Conservation (phyloP, 2,113 vertebrate species). For the Sinocyclocheilus rhinocerous region DNA sequence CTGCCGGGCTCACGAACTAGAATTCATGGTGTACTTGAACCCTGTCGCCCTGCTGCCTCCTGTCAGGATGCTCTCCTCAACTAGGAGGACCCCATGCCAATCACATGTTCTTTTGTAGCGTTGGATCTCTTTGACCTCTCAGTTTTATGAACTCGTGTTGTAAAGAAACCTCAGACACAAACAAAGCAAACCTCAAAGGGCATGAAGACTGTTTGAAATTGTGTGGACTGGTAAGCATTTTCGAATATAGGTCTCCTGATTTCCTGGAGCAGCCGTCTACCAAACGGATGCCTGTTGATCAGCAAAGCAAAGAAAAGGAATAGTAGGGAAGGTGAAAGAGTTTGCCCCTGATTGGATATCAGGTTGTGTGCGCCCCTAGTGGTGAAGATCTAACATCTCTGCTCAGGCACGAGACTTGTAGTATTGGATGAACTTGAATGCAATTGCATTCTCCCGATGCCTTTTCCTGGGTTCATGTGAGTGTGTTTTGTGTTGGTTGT, state of each 20-base stretch:
- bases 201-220: conserved; percentile 31
- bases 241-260: neutral
- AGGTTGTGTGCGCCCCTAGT: conserved; percentile 37
- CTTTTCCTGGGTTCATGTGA: conserved; percentile 51
- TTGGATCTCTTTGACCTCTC: conserved; percentile 44
- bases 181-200: conserved; percentile 72
- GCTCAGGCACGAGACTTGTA: conserved; percentile 41
- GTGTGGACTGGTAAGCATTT: neutral
- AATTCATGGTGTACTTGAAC: conserved; percentile 56
- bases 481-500: conserved; percentile 48
- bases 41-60: conserved; percentile 70
- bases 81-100: conserved; percentile 43
- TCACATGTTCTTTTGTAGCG: conserved; percentile 38
- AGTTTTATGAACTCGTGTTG: conserved; percentile 60
- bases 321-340: conserved; percentile 14
- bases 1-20: conserved; percentile 45
- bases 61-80: conserved; percentile 49
- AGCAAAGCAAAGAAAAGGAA: neutral
- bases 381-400: conserved; percentile 32
- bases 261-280: conserved; percentile 12
- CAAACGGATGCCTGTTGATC: conserved; percentile 13
- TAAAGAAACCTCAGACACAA: conserved; percentile 71
- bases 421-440: conserved; percentile 55
- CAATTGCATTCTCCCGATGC: conserved; percentile 53
- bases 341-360: conserved; percentile 12